A percentile compares a stretch with the other conserved stretches of the same genome.
Conservation (phyloP, 2,113 vertebrate genomes). For the Varanus salvator region DNA sequence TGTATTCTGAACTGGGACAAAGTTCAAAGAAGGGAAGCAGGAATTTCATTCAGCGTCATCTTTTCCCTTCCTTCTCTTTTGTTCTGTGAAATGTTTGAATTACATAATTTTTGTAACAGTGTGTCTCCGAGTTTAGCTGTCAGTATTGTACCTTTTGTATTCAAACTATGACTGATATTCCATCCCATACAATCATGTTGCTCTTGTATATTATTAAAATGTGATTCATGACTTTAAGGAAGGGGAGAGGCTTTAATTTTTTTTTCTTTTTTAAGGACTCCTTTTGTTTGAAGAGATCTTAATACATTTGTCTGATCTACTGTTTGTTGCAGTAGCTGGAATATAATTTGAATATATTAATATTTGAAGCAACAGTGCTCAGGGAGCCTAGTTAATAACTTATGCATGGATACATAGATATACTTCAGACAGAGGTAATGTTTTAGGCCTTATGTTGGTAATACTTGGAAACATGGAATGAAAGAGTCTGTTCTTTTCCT, state of each 20-base stretch:
- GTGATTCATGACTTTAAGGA: conserved; percentile 54
- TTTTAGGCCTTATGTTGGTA: conserved; percentile 82
- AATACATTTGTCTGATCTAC: conserved; percentile 77
- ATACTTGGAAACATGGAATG: conserved; percentile 85
- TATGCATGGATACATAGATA: conserved; percentile 80
- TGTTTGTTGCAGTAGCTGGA: conserved; percentile 79
- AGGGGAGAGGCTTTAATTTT: conserved; percentile 57
- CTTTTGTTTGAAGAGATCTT: conserved; percentile 78
- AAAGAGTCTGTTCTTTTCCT: conserved; percentile 84
- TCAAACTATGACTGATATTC: conserved; percentile 61
- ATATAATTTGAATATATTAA: conserved; percentile 85
- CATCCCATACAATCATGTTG: conserved; percentile 64
- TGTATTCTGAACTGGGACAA: conserved; percentile 42
- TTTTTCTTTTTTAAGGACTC: conserved; percentile 45
- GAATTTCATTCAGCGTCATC: conserved; percentile 54
- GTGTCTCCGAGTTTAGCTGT: conserved; percentile 67
- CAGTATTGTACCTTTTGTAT: conserved; percentile 61
- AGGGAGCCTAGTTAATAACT: conserved; percentile 80
- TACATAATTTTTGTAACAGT: conserved; percentile 66
- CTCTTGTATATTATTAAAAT: conserved; percentile 61
- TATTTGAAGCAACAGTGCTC: conserved; percentile 80
- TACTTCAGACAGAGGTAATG: conserved; percentile 82
- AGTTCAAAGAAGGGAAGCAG: conserved; percentile 18
- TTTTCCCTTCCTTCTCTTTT: conserved; percentile 43
- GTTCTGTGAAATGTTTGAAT: conserved; percentile 63